A percentile compares a stretch with the other conserved stretches of the same genome.
Evolutionary conservation across 2,888 invertebrate genomes (phyloP).

Genomic region (Hydrotaea diabolus): DNA sequence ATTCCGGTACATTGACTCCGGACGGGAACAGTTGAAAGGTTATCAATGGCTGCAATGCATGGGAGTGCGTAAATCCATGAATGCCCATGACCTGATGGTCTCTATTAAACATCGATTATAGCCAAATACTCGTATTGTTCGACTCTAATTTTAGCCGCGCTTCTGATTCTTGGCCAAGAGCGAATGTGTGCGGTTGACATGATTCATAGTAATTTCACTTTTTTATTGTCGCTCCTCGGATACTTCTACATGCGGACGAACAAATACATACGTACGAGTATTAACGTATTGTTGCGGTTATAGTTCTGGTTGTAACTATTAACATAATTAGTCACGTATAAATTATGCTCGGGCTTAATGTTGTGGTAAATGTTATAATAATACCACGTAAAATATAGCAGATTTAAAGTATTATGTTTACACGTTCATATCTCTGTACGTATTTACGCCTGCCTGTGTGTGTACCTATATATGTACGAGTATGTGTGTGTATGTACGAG

Average conservation of each 20-base stretch:
- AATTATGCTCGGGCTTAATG: constrained; percentile 71
- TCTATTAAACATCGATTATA: constrained; percentile 28
- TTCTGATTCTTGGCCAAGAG: constrained; percentile 50
- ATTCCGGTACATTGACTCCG: not conserved
- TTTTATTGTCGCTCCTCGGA: constrained; percentile 62
- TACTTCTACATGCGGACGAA: constrained; percentile 1
- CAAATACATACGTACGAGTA: not conserved
- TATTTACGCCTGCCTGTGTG: not conserved
- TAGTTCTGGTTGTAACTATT: constrained; percentile 66
- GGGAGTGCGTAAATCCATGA: not conserved
- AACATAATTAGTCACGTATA: constrained; percentile 76
- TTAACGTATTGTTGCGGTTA: constrained; percentile 25
- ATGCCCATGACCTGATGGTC: not conserved
- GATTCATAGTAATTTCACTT: constrained; percentile 76
- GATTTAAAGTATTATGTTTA: constrained; percentile 43
- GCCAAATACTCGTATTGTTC: not conserved
- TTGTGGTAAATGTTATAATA: constrained; percentile 73
- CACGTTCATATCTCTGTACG: constrained; percentile 3
- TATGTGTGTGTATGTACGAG: not conserved
- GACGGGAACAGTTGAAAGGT: not conserved
- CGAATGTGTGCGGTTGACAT: constrained; percentile 59
- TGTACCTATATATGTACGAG: not conserved
- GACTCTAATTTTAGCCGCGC: constrained; percentile 61
- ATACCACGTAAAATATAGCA: constrained; percentile 61
- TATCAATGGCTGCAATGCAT: too few relatives aligned